Conservation (phyloP, 2,113 vertebrate species). For the Puma concolor region DNA sequence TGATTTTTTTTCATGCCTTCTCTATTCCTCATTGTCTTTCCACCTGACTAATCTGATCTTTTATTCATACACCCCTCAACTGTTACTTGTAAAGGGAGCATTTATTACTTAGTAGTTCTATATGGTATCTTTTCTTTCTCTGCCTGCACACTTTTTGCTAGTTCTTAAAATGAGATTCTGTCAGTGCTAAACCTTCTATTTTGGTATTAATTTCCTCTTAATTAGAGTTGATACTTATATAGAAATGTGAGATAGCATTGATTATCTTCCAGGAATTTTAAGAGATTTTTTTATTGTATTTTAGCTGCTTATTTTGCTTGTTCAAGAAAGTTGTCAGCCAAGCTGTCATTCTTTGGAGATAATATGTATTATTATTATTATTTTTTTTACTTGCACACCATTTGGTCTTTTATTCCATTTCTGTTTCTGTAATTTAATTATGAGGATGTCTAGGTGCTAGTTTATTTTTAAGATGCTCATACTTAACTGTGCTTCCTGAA, state of each 20-base stretch:
- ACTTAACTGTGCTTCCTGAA: not conserved
- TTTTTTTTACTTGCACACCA: not conserved
- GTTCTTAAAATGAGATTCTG: not conserved
- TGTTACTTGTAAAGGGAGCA: not conserved
- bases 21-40: not conserved
- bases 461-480: not conserved
- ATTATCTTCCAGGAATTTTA: not conserved
- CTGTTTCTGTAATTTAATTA: not conserved
- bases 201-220: not conserved
- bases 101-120: not conserved
- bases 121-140: not conserved
- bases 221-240: not conserved
- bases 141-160: not conserved
- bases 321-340: not conserved
- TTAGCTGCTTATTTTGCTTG: not conserved
- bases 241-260: not conserved
- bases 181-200: not conserved
- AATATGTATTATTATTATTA: not conserved
- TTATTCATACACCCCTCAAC: not conserved
- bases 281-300: not conserved
- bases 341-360: not conserved
- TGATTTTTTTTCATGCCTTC: not conserved
- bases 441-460: not conserved
- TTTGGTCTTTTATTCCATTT: not conserved
- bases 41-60: not conserved